Evolutionary conservation across 2,113 vertebrate genomes (phyloP), one percentile per base, ranked within the genome.

Genomic region (Salvator merianae): DNA sequence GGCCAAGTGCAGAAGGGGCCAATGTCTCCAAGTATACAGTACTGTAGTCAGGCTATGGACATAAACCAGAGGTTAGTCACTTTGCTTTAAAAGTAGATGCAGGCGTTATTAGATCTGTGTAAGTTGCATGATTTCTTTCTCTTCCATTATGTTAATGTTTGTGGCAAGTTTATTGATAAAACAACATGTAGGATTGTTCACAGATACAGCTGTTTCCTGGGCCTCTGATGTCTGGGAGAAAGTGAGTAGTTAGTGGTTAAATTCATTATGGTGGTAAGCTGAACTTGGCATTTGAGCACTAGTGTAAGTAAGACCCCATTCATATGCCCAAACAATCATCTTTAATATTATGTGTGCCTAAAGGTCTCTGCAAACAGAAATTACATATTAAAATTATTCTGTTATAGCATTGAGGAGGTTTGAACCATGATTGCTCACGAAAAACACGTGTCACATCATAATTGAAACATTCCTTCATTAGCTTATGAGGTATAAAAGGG

Each of bases 361-460:
- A 69, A 77, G 43, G 32, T 77, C 32, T 55, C 9, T 77, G 38
- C 26, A 59, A 77, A 76, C 22, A 76, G 34, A 55, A 84, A 84
- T 84, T 84, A 77, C 47, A n/a, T n/a, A n/a, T 38, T 47, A 69
- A 84, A 69, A 68, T 81, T 81, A 69, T 13, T 59, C 28, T 69
- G 40, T 13, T 34, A 59, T 81, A 34, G 36, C 47, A 76, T 43
- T 47, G 6, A 50, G 24, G 81, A 40, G 78, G 34, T 76, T 47
- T 76, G 47, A 40, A 59, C 80, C 7, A 43, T 69, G 47, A 47
- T 69, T 77, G 65, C 73, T 70, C 65, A 69, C 63, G 68, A 70
- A 86, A 43, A 76, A 38, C 30, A 68, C 53, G 66, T 80, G 47
- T 24, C 2, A 7, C 20, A 40, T 12, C 74, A 53, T 82, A 62